phyloP scores from a whole-genome alignment of 2,113 vertebrate species.

The Bufo gargarizans region DNA sequence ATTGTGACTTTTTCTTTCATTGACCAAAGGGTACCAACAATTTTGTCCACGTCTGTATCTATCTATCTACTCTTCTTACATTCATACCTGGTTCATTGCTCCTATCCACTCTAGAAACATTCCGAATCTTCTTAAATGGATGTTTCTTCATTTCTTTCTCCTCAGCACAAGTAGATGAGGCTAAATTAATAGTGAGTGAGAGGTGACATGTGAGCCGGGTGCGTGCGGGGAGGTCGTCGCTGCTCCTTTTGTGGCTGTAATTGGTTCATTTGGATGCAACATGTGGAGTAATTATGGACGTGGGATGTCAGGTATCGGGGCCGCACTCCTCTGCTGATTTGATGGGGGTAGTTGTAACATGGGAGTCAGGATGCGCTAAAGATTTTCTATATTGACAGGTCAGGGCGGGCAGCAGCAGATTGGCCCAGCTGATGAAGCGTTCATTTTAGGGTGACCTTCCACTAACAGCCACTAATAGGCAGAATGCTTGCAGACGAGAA shows the following conservation, averaged over 20 bases:
- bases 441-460: conserved; percentile 68
- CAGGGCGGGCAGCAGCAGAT: conserved; percentile 60
- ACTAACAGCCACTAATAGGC: conserved; percentile 69
- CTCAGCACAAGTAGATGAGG: no score
- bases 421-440: neutral
- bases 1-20: no score
- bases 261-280: conserved; percentile 56
- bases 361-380: conserved; percentile 66
- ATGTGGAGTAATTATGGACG: conserved; percentile 10
- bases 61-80: no score
- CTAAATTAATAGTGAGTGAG: neutral
- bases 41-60: no score
- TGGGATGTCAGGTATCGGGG: conserved; percentile 15
- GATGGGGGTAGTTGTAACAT: conserved; percentile 31
- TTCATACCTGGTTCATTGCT: no score
- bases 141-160: no score
- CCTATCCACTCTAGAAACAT: no score
- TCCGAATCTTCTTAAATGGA: no score
- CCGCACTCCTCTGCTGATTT: conserved; percentile 56
- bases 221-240: conserved; percentile 12
- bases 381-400: conserved; percentile 68
- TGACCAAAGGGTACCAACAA: no score
- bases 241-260: conserved; percentile 55
- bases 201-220: neutral
- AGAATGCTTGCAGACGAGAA: conserved; percentile 75